Conservation (phyloP, 1,140 invertebrate genomes). For the Zaprionus gabonicus region DNA sequence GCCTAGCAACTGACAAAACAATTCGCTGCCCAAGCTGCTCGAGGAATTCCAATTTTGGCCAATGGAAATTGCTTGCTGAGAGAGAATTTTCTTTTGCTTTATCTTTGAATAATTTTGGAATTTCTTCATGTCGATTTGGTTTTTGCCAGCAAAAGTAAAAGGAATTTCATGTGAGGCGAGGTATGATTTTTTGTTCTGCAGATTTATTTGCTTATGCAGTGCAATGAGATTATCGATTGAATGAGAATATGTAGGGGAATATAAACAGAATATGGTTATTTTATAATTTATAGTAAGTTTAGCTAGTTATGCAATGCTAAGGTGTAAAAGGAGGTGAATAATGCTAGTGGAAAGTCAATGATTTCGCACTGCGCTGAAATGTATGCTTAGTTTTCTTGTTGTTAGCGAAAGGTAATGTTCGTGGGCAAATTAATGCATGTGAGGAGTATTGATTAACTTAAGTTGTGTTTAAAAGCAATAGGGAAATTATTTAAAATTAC, state of each 20-base stretch:
- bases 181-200: neutral
- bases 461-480: too few species aligned
- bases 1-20: neutral
- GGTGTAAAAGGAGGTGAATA: too few species aligned
- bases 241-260: neutral
- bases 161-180: neutral
- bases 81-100: neutral
- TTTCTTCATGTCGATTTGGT: neutral
- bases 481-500: too few species aligned
- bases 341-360: neutral
- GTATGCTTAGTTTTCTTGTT: neutral
- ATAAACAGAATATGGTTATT: neutral
- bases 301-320: too few species aligned
- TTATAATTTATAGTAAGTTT: too few species aligned
- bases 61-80: neutral
- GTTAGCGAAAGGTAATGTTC: too few species aligned
- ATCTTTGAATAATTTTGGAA: neutral
- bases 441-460: too few species aligned
- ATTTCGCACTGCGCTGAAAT: neutral
- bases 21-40: neutral
- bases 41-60: neutral
- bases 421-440: too few species aligned
- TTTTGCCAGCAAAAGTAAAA: neutral
- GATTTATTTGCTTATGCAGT: neutral
- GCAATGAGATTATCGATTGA: neutral